These are phyloP conservation scores for Oenanthe oenanthe DNA, from an alignment of 2,113 vertebrate genomes.

Conservation along the genomic window DNA sequence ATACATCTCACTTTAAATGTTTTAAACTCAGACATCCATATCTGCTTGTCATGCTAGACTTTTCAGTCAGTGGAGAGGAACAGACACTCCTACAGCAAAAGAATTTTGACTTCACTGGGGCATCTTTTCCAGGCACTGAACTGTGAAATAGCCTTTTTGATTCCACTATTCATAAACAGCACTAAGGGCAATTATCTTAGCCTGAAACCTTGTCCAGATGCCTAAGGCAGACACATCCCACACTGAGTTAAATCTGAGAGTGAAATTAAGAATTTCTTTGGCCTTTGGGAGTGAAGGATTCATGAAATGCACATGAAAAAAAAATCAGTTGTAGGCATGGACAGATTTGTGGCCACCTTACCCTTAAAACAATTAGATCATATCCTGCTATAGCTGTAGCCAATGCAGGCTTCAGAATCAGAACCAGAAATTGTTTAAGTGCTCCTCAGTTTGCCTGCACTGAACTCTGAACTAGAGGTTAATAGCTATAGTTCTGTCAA, in stretches of 20 bases:
- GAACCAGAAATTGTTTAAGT: background rate
- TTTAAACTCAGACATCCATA: background rate
- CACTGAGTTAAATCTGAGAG: background rate
- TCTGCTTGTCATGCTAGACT: background rate
- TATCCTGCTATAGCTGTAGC: background rate
- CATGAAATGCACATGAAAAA: background rate
- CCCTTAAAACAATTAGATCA: background rate
- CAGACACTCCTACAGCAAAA: background rate
- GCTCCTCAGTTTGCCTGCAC: background rate
- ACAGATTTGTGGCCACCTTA: rapidly evolving
- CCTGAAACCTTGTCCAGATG: background rate
- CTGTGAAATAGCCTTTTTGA: background rate
- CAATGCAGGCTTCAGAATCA: background rate
- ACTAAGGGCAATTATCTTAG: background rate
- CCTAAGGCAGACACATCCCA: background rate
- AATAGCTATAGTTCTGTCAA: background rate
- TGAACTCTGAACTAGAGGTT: background rate
- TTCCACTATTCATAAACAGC: background rate
- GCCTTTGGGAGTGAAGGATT: background rate
- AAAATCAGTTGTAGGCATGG: background rate
- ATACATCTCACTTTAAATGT: background rate
- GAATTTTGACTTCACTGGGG: background rate
- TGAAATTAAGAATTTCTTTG: background rate
- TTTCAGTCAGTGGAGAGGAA: background rate
- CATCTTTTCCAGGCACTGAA: background rate